Conservation (phyloP, 2,888 invertebrate species). For the Quadroppia sp. region DNA sequence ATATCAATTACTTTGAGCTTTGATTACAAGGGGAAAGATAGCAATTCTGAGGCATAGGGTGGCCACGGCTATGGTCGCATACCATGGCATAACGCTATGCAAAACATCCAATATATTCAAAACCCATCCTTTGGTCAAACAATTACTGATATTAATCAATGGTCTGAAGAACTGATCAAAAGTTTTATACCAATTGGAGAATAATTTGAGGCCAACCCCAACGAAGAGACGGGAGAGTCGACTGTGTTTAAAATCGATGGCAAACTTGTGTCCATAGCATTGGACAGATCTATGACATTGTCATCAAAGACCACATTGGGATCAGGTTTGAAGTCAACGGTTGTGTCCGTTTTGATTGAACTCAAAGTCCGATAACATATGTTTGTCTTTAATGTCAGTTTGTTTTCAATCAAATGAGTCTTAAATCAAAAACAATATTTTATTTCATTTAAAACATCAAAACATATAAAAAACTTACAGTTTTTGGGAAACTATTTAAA, state of each 20-base stretch:
- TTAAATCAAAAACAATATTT: background rate
- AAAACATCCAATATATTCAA: slow-evolving; percentile 36
- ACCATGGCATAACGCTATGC: slow-evolving; percentile 79
- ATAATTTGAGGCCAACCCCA: slow-evolving; percentile 34
- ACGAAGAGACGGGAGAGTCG: no score
- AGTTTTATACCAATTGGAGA: slow-evolving; percentile 16
- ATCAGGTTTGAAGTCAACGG: slow-evolving; percentile 9
- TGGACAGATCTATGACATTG: background rate
- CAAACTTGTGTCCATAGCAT: background rate
- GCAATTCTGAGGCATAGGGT: slow-evolving; percentile 69
- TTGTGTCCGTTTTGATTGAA: background rate
- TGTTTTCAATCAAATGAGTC: background rate
- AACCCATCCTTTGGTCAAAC: slow-evolving; percentile 32
- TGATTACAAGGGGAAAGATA: slow-evolving; percentile 79
- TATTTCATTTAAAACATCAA: background rate
- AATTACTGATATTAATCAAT: background rate
- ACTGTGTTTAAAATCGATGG: no score
- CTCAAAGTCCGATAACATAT: slow-evolving; percentile 10
- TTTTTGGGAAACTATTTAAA: background rate
- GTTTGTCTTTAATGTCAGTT: background rate
- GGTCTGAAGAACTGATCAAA: background rate
- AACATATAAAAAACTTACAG: slow-evolving; percentile 4
- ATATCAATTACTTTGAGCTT: slow-evolving; percentile 50
- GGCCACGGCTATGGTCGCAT: slow-evolving; percentile 77
- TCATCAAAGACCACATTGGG: background rate